Evolutionary conservation across 1,140 invertebrate species (phyloP).

Genomic region (Drosophila aff.): DNA sequence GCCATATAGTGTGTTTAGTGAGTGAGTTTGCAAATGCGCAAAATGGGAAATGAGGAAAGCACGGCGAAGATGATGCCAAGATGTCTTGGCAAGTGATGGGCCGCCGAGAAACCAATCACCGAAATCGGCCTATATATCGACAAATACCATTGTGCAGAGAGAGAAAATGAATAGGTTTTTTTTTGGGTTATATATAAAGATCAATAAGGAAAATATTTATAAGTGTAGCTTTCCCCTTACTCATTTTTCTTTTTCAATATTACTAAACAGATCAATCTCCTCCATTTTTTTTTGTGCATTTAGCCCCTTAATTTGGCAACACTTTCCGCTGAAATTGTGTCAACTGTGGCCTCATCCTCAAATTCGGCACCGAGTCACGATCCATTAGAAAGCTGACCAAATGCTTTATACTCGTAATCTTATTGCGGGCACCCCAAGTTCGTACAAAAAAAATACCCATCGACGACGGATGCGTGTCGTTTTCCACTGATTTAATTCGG

Average conservation of each 20-base stretch:
- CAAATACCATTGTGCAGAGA: neutral
- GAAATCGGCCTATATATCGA: conserved; percentile 21
- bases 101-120: conserved; percentile 6
- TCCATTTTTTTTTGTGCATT: neutral
- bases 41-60: conserved; percentile 43
- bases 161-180: neutral
- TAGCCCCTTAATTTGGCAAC: conserved; percentile 25
- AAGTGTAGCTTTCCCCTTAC: neutral
- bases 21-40: conserved; percentile 50
- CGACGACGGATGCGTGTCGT: conserved; percentile 65
- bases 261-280: neutral
- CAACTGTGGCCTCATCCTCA: conserved; percentile 64
- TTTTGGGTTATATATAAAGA: neutral
- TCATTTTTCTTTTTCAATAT: neutral
- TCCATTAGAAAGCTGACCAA: conserved; percentile 70
- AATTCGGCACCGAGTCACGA: conserved; percentile 61
- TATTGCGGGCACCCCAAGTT: conserved; percentile 38
- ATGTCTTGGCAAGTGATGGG: conserved; percentile 36
- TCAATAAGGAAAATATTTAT: neutral
- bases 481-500: conserved; percentile 61
- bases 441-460: conserved; percentile 20
- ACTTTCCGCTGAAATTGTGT: conserved; percentile 56
- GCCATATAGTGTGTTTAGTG: conserved; percentile 62
- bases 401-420: conserved; percentile 40
- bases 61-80: conserved; percentile 7